These are phyloP conservation scores for Fissipunctia ypsillon DNA, from an alignment of 2,888 invertebrate species.

Conservation along the genomic window DNA sequence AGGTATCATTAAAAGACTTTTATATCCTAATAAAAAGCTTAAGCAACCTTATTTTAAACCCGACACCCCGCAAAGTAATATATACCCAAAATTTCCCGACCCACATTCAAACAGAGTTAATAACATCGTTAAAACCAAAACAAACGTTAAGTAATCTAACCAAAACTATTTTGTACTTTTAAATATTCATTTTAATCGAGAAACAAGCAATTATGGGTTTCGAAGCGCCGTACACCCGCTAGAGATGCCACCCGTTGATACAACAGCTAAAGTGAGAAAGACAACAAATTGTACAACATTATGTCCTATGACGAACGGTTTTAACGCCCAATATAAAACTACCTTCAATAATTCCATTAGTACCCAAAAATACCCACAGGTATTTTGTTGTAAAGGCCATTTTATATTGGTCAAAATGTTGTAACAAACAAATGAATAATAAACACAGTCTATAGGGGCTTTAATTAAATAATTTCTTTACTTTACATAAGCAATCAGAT, in stretches of 20 bases:
- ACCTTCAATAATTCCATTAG: constrained; percentile 30
- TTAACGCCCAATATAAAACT: constrained; percentile 59
- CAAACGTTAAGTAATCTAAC: constrained; percentile 19
- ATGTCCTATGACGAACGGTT: constrained; percentile 67
- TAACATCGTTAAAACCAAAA: constrained; percentile 57
- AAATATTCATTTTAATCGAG: constrained; percentile 53
- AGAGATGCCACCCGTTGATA: constrained; percentile 73
- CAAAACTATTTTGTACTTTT: constrained; percentile 41
- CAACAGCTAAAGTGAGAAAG: constrained; percentile 76
- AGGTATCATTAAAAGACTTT: constrained; percentile 45
- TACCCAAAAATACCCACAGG: not conserved
- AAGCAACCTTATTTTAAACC: constrained; percentile 26
- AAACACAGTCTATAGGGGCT: constrained; percentile 76
- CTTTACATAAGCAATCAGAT: constrained; percentile 62
- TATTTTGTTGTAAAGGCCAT: not conserved
- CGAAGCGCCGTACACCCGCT: constrained; percentile 17
- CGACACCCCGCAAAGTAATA: constrained; percentile 52
- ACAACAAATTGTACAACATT: constrained; percentile 78
- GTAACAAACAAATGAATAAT: constrained; percentile 75
- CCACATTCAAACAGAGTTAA: constrained; percentile 43
- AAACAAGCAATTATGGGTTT: constrained; percentile 60
- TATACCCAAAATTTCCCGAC: constrained; percentile 27
- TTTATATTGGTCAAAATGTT: constrained; percentile 6
- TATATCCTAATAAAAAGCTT: constrained; percentile 39
- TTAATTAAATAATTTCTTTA: constrained; percentile 82